Conservation (phyloP, 2,888 invertebrate genomes). For the Macropis europaea region DNA sequence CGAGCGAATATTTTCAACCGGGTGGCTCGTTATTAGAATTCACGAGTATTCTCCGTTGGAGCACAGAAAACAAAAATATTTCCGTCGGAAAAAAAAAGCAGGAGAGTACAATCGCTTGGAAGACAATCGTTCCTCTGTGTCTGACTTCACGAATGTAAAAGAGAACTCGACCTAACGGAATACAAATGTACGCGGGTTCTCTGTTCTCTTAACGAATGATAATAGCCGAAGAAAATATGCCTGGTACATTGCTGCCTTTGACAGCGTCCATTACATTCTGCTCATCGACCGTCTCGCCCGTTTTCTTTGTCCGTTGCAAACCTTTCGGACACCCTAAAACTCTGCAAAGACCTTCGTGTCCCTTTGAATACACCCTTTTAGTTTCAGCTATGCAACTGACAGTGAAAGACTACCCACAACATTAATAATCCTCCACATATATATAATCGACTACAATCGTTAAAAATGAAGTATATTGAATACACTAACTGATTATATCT, state of each 20-base stretch:
- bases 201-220: slow-evolving; percentile 9
- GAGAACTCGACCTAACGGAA: slow-evolving; percentile 7
- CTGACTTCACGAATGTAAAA: background rate
- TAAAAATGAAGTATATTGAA: too few relatives aligned
- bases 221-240: slow-evolving; percentile 26
- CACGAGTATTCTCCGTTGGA: background rate
- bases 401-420: too few relatives aligned
- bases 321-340: background rate
- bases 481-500: too few relatives aligned
- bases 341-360: background rate
- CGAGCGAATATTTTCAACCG: too few relatives aligned
- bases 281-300: background rate
- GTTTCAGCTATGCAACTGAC: too few relatives aligned
- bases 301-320: background rate
- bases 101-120: background rate
- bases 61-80: background rate
- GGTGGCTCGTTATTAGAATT: background rate
- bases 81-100: background rate
- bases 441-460: too few relatives aligned
- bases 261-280: slow-evolving; percentile 8
- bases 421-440: too few relatives aligned
- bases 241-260: slow-evolving; percentile 15
- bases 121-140: slow-evolving; percentile 4
- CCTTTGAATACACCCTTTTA: too few relatives aligned
- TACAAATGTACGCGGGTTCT: slow-evolving; percentile 3